Percentiles rank a stretch among this genome's conserved stretches.
Evolutionary conservation across 2,888 invertebrate species (phyloP).

Genomic region (Herminia tarsipennalis): DNA sequence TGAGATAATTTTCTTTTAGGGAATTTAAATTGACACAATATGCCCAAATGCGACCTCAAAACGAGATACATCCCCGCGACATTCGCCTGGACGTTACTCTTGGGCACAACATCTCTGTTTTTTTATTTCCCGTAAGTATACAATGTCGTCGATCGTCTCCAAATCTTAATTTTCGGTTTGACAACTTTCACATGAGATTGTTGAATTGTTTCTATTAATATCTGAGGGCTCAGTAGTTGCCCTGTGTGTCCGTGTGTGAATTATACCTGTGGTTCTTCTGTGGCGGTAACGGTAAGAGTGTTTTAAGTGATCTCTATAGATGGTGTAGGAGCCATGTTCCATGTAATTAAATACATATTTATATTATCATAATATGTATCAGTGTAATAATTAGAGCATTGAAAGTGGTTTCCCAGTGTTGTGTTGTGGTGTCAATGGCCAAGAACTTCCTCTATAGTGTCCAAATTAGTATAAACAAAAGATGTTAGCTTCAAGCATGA

Average conservation of each 20-base stretch:
- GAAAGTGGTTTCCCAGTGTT: constrained; percentile 18
- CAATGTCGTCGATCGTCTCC: constrained; percentile 68
- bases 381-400: constrained; percentile 26
- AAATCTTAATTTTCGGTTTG: constrained; percentile 74
- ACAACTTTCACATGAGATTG: constrained; percentile 81
- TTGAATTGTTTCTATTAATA: constrained; percentile 78
- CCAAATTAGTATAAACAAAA: constrained; percentile 57
- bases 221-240: constrained; percentile 60
- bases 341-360: constrained; percentile 44
- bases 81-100: constrained; percentile 98
- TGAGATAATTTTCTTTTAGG: constrained; percentile 78
- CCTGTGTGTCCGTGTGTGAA: constrained; percentile 50
- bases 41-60: constrained; percentile 98
- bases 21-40: constrained; percentile 85
- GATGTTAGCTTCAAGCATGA: constrained; percentile 33
- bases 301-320: constrained; percentile 24
- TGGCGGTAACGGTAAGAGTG: constrained; percentile 35
- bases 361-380: constrained; percentile 37
- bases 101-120: constrained; percentile 97
- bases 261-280: constrained; percentile 28
- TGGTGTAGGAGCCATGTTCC: constrained; percentile 39
- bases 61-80: constrained; percentile 99
- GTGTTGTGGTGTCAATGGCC: constrained; percentile 35
- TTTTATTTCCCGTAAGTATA: constrained; percentile 98
- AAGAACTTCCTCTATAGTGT: constrained; percentile 35